Evolutionary conservation across 2,113 vertebrate species (phyloP), one percentile per base, ranked within the genome.

Genomic region (Notothenia coriiceps): DNA sequence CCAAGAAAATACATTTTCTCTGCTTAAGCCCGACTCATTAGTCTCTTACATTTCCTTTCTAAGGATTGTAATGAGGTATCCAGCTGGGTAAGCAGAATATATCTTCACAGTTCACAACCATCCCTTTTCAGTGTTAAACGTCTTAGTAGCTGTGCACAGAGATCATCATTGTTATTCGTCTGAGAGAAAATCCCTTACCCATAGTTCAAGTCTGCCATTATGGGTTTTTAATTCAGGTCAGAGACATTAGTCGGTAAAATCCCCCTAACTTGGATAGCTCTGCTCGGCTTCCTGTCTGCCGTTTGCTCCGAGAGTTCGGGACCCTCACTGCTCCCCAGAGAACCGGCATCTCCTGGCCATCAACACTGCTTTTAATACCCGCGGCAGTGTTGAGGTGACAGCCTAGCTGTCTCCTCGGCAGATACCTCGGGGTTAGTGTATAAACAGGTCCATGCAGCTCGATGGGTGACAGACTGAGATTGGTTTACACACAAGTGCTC

Each of bases 351-450:
- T 92, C 84, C 43, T 72, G 84, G 85, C 88, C 89, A 91, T 93
- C 92, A 92, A 88, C 93, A 73, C 89, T 5, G 92, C 91, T 94
- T 95, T 93, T 92, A 94, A 95, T 95, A 94, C 90, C 92, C 83
- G 2, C 78, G 10, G 75, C 86, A 65, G 87, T 77, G 88, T 86
- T 86, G 84, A 93, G 88, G 90, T 93, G 90, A 84, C 91, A 91
- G 93, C 82, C 87, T 89, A 77, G 82, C 89, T 91, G 91, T 92
- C 91, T 94, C 91, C 92, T 90, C 86, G 89, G 91, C 90, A 88
- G 92, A 93, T 92, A 86, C 82, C 76, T 90, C 65, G 6, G 88
- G 84, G 80, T 85, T 90, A 80, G 88, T 85, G 85, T 84, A 86
- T 92, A 89, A 93, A 92, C 89, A 76, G 89, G 79, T 77, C 80